Conservation (phyloP, 2,888 invertebrate species). For the Rhimphoctona megacephalus region DNA sequence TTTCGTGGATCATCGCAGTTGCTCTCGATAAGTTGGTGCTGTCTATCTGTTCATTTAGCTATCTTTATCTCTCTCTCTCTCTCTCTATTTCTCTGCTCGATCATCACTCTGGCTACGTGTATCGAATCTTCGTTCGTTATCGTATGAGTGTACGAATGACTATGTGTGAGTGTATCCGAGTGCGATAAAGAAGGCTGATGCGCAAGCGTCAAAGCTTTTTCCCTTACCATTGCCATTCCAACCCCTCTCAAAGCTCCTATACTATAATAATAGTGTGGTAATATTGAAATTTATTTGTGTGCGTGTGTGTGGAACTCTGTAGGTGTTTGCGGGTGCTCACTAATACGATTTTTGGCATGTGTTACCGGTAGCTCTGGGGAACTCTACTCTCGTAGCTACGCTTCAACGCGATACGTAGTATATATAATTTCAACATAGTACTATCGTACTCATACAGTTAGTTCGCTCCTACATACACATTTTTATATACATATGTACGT, state of each 20-base stretch:
- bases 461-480: background rate
- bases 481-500: background rate
- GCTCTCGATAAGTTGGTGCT: slow-evolving; percentile 17
- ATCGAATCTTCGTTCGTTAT: slow-evolving; percentile 13
- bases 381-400: background rate
- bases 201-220: slow-evolving; percentile 55
- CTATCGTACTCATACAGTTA: slow-evolving; percentile 19
- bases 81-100: slow-evolving; percentile 7
- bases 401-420: background rate
- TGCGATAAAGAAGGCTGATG: slow-evolving; percentile 27
- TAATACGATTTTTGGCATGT: slow-evolving; percentile 41
- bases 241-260: slow-evolving; percentile 33
- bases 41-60: slow-evolving; percentile 26
- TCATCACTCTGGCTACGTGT: slow-evolving; percentile 17
- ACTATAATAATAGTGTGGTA: slow-evolving; percentile 44
- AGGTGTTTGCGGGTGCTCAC: background rate
- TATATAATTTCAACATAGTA: slow-evolving; percentile 16
- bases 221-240: background rate
- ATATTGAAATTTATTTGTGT: slow-evolving; percentile 22
- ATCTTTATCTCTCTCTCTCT: background rate
- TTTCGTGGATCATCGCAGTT: slow-evolving; percentile 40
- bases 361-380: background rate
- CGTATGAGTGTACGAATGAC: background rate
- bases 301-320: background rate
- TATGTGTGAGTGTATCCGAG: background rate